These are phyloP conservation scores for Luperina nickerlii DNA, from an alignment of 2,888 invertebrate genomes.

Conservation along the genomic window DNA sequence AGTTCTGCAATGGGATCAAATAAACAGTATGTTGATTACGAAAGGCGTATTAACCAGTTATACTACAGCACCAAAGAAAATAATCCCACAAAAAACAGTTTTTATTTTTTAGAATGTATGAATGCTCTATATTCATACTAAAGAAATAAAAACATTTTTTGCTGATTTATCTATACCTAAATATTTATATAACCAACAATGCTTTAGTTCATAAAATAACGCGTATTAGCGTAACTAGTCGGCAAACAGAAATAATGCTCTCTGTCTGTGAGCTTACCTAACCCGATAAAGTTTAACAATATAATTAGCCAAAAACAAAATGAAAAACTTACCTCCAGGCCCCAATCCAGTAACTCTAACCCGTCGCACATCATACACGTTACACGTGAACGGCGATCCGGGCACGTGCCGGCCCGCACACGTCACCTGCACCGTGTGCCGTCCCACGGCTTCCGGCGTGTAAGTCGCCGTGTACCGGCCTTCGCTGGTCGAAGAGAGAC, in stretches of 20 bases:
- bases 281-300: too few relatives aligned
- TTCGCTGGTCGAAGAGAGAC: constrained; percentile 91
- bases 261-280: not conserved
- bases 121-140: not conserved
- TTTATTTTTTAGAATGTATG: not conserved
- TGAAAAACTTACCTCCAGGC: constrained; percentile 81
- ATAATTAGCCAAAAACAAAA: not conserved
- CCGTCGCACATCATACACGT: constrained; percentile 97
- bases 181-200: not conserved
- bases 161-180: not conserved
- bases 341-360: constrained; percentile 93
- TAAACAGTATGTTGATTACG: not conserved
- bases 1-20: constrained; percentile 77
- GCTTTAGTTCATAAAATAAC: not conserved
- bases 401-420: constrained; percentile 96
- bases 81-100: not conserved
- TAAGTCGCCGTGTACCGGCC: constrained; percentile 95
- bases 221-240: not conserved
- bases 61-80: not conserved
- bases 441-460: constrained; percentile 96
- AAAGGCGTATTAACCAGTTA: not conserved
- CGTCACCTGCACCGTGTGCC: constrained; percentile 95
- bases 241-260: not conserved
- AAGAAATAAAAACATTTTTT: not conserved
- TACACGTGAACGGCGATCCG: constrained; percentile 98